Base-by-base conservation (phyloP, 2,888 invertebrate genomes). In the Drosophila recens region DNA sequence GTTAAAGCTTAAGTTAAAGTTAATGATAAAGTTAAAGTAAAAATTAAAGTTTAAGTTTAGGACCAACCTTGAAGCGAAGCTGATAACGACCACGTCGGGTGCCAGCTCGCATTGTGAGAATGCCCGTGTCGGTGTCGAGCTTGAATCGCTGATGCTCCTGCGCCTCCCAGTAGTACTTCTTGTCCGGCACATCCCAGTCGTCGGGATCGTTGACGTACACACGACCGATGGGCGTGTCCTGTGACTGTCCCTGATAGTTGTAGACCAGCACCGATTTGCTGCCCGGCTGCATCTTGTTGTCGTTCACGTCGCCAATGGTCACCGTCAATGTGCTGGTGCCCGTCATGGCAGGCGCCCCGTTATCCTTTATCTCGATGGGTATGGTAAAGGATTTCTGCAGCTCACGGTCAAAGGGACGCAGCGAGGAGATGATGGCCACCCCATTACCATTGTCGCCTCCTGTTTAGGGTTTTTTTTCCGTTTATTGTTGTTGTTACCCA, bases 131-230 rank as follows among this genome's bases (percentile, higher is more conserved):
- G 91, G 97, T 96, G 91, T 98, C 96, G 33, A 99, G 93, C 71
- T 96, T 97, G 91, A 98, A 98, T 82, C 96, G 95, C 13, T 96
- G 96, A 93, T 98, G 97, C 91, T 97, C 97, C 57, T 95, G 94
- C 61, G 95, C 95, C 90, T 97, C 97, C 97, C 98, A 98, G 91
- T 97, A 97, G 93, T 98, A 99, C 85, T 97, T 97, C 93, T 99
- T 99, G 91, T 99, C 99, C 0, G 97, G 97, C 66, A 98, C 94
- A 93, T 99, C 99, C 99, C 99, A 99, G 92, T 99, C 99, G 92
- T 99, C 99, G 66, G 97, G 94, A 93, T 99, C 99, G 91, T 97
- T 97, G 0, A 99, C 99, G 92, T 98, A 99, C 8, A 99, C 99
- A 79, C 97, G 94, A 13, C 99, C 98, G 72, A 99, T 97, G 92